Base-by-base conservation (phyloP, 64 coral and sea anemone genomes). In the Stylophora pistillata region DNA sequence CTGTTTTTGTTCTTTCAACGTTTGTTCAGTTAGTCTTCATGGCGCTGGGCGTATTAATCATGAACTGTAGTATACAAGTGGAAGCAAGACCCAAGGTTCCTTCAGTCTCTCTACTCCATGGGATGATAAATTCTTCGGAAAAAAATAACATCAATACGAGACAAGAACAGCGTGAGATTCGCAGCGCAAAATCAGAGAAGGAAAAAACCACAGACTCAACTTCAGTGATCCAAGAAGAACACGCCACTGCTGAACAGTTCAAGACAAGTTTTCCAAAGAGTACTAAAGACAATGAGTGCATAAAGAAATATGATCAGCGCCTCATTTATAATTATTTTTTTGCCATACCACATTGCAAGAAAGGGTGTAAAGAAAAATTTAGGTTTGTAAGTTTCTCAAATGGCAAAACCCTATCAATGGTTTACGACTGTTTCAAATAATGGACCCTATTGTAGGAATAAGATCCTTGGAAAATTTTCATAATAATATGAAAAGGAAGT, bases 271-370 rank as follows among this genome's bases (percentile, higher is more conserved):
- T 81, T 20, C 15, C 58, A 1, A 64, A 30, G 37, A 18, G 28
- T 9, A 30, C 3, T 1, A 81, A 41, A 21, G 33, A 63, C 15
- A 81, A 81, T 30, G 9, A 18, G 61, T 81, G 78, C 13, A 81
- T 81, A 29, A 81, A 64, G 34, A 30, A 59, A 20, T 64, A 37
- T 18, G 14, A 41, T 37, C 63, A 63, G 16, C 78, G 58, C 15
- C 32, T 81, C 10, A 81, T 81, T 47, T 63, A 63, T 64, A 37
- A 37, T 23, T 41, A 81, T 52, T 52, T 81, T 16, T 81, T 81
- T 13, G 58, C 29, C 25, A 81, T 81, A 63, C 78, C 78, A 18
- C 29, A 63, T 64, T 81, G 78, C 30, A 81, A 81, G 37, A 63
- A 81, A 7, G 57, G 28, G 9, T 81, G 78, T 59, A 21, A 11